Base-by-base conservation (phyloP, 2,113 vertebrate genomes). In the Megaceryle maxima region DNA sequence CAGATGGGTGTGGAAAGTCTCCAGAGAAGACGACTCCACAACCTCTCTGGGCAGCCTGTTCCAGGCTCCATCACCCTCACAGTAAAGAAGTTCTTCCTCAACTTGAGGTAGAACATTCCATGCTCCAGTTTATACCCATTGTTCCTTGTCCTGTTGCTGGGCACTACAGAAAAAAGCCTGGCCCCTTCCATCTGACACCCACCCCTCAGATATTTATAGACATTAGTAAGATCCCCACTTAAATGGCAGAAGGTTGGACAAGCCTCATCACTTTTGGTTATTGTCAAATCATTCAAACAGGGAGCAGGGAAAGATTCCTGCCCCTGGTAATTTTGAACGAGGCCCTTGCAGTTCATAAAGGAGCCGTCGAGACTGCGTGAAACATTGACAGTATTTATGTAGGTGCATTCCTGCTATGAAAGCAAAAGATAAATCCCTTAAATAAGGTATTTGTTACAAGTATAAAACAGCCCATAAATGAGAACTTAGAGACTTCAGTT, bases 271-370 rank as follows among this genome's bases (percentile, higher is more conserved):
- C 79, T 53, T n/a, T 26, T 21, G 6, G 55, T 83, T 87, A 44
- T 10, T 31, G 2, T 77, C 74, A 59, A 3, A 14, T 19, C 8
- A 35, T 39, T 81, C 59, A 25, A 2, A 2, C 2, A 10, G 8
- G 84, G 55, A 77, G 18, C 60, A 14, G 22, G 66, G 53, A 21
- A 13, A 0, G 5, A 44, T 66, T 25, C 74, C 78, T 46, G 69
- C 25, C 8, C 64, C 10, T 6, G 2, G 55, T 31, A 6, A 20
- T 68, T 55, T 43, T 1, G 3, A 50, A 9, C 0, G 0, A 72
- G 66, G 51, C 62, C 17, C 12, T 6, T 16, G 41, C 69, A 63
- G 62, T 15, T 69, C 18, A 0, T 63, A 22, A 87, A 35, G 44
- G 64, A 81, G n/a, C 57, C 25, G 0, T 37, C 6, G 57, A 39